These are phyloP conservation scores for Tetragnatha montana DNA, from an alignment of 2,888 invertebrate species.

Conservation along the genomic window DNA sequence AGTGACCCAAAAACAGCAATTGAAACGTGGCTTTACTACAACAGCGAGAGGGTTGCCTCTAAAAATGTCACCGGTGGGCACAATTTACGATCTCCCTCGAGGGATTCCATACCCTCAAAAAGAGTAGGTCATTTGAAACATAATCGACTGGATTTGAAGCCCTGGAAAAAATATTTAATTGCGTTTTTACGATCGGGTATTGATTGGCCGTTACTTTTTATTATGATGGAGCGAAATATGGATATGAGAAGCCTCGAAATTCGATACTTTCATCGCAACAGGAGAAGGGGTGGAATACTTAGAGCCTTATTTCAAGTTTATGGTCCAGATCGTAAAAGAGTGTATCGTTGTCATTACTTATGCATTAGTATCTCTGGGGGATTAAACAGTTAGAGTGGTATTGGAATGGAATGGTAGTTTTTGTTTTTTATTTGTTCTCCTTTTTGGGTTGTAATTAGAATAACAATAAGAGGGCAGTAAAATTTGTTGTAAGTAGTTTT, in stretches of 20 bases:
- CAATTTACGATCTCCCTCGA: background rate
- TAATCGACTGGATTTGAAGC: conserved; percentile 30
- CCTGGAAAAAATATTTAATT: conserved; percentile 50
- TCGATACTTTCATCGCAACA: conserved; percentile 1
- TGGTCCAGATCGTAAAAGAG: conserved; percentile 11
- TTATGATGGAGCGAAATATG: conserved; percentile 23
- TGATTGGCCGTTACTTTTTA: conserved; percentile 35
- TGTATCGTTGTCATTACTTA: background rate
- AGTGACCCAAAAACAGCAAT: background rate
- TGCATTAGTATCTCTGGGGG: background rate
- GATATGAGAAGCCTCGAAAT: conserved; percentile 1
- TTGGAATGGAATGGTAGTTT: background rate
- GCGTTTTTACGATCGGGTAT: conserved; percentile 32
- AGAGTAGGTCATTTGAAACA: conserved; percentile 1
- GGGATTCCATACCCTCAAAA: background rate
- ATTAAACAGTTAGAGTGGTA: background rate
- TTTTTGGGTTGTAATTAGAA: background rate
- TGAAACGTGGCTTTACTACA: background rate
- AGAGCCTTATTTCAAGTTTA: conserved; percentile 19
- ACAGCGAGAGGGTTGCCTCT: background rate
- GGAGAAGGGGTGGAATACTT: background rate
- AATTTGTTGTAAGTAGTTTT: no score
- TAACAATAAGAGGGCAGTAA: background rate
- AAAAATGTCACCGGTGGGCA: background rate
- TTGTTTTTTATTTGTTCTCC: no score